Evolutionary conservation across 2,113 vertebrate species (phyloP).

Genomic region (Neolamprologus cancellatus): DNA sequence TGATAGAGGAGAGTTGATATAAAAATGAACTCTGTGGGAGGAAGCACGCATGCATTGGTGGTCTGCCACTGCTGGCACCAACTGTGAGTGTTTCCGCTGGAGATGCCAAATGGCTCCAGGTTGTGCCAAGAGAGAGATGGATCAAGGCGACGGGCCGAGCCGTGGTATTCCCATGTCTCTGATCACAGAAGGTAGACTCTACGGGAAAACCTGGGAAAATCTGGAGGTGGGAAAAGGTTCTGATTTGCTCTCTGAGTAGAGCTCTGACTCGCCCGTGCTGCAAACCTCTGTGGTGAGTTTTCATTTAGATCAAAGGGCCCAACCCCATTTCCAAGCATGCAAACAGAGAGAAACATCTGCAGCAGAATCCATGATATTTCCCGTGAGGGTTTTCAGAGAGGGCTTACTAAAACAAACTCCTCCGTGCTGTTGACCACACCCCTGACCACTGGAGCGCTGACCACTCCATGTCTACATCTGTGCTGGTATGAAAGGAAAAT

Average conservation of each 20-base stretch:
- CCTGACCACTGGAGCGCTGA: conserved; percentile 43
- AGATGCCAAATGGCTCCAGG: conserved; percentile 44
- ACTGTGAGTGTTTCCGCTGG: conserved; percentile 26
- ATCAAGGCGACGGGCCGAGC: conserved; percentile 36
- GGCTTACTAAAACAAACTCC: conserved; percentile 55
- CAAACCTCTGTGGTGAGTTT: conserved; percentile 50
- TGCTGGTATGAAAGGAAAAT: conserved; percentile 5
- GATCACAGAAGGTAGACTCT: conserved; percentile 58
- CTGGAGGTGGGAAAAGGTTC: conserved; percentile 16
- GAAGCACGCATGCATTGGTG: conserved; percentile 31
- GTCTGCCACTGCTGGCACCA: conserved; percentile 41
- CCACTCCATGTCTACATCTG: conserved; percentile 41
- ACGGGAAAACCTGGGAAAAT: conserved; percentile 54
- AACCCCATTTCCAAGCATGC: conserved; percentile 57
- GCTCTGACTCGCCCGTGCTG: background rate
- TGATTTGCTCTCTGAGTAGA: conserved; percentile 10
- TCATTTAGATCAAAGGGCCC: conserved; percentile 61
- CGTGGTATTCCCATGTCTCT: conserved; percentile 42
- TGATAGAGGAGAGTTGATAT: conserved; percentile 24
- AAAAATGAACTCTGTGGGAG: conserved; percentile 38
- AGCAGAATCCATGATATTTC: conserved; percentile 40
- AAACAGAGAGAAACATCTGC: conserved; percentile 57
- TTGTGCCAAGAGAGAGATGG: conserved; percentile 44
- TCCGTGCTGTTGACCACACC: conserved; percentile 31
- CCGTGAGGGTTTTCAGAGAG: conserved; percentile 39